Evolutionary conservation across 2,888 invertebrate genomes (phyloP), one percentile per base, ranked within the genome.

Genomic region (Epsilonema sp.): DNA sequence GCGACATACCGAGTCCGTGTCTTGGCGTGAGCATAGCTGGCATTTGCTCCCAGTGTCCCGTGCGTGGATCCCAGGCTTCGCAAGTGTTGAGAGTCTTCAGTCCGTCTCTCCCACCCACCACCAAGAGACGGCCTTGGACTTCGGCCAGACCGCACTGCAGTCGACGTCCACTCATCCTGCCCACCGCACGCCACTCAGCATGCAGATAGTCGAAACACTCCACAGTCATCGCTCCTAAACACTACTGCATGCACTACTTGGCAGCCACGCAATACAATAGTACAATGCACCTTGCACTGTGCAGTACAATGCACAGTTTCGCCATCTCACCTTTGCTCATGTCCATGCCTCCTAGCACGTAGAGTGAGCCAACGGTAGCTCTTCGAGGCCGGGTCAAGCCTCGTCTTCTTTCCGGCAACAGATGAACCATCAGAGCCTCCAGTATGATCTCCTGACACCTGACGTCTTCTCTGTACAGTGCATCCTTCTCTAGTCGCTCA

Each of bases 341-440:
- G 69, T 89, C 87, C 80, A 85, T 85, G 51, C 89, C 89, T 23
- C 89, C 89, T 20, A 89, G 79, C 51, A 84, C 82, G 56, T 84
- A 73, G 53, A 90, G 72, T 45, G 78, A 75, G 2, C 89, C 89
- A 45, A 89, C 79, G 1, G 89, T 89, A 0, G 87, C 83, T 63
- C 89, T 89, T 45, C 90, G 73, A 0, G 89, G 87, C 54, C 80
- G 76, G 1, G 86, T 86, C 52, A 86, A 74, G 21, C n/a, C 3
- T 2, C 5, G 20, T 22, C 21, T 38, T 2, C 8, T 24, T 20
- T 40, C 40, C 3, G 40, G 40, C 40, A 40, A 21, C 40, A 51
- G 78, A 75, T 21, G 80, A 80, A 5, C 3, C 4, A 22, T 86
- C 53, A 87, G 75, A 13, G 89, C 89, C 67, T 89, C 89, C 79